Percentiles rank a stretch among this genome's conserved stretches.
Evolutionary conservation across 2,888 invertebrate species (phyloP).

Genomic region (Notodromas monacha): DNA sequence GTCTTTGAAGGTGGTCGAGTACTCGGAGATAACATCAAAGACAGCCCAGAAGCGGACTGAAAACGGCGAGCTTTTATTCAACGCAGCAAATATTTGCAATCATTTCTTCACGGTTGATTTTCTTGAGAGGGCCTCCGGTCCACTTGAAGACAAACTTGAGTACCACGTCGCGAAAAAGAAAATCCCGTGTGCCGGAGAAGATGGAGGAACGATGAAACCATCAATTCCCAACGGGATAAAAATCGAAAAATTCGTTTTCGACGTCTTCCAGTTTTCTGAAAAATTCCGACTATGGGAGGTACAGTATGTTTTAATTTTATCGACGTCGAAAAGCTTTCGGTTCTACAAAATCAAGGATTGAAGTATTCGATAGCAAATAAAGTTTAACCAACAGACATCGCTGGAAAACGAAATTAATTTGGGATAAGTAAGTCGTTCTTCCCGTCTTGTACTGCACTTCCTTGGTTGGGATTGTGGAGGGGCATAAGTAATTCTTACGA

Average conservation of each 20-base stretch:
- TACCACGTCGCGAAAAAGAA: slow-evolving; percentile 92
- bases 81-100: slow-evolving; percentile 89
- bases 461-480: no score
- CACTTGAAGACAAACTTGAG: slow-evolving; percentile 22
- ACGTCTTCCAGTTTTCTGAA: slow-evolving; percentile 76
- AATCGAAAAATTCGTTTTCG: slow-evolving; percentile 96
- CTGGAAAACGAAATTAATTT: no score
- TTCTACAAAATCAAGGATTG: no score
- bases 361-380: no score
- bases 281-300: slow-evolving; percentile 12
- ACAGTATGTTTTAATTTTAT: no score
- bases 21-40: slow-evolving; percentile 66
- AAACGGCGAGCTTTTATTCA: slow-evolving; percentile 53
- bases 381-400: no score
- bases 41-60: slow-evolving; percentile 42
- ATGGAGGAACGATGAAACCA: slow-evolving; percentile 37
- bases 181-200: slow-evolving; percentile 40
- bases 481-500: no score
- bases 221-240: slow-evolving; percentile 73
- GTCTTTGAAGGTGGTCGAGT: slow-evolving; percentile 45
- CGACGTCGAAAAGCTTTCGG: no score
- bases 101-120: slow-evolving; percentile 78
- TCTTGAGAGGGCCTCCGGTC: slow-evolving; percentile 33
- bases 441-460: no score
- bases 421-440: no score